phyloP scores from a whole-genome alignment of 2,797 vertebrate genomes.

The Lateolabrax maculatus region DNA sequence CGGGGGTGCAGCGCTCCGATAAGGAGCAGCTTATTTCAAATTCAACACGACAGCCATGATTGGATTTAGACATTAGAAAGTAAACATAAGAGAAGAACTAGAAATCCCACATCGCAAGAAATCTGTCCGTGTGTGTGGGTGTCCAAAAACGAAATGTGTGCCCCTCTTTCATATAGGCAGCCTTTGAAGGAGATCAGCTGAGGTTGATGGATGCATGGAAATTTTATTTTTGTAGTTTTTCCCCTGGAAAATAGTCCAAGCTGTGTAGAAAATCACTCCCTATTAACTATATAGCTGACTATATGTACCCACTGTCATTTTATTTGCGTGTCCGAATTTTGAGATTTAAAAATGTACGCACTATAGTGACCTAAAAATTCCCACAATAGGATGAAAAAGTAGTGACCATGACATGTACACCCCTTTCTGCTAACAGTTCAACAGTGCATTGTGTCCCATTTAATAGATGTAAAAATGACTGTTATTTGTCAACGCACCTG shows the following conservation, averaged over 20 bases:
- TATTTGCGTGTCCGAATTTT: neutral
- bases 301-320: conserved; percentile 2
- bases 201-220: conserved; percentile 43
- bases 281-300: neutral
- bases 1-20: conserved; percentile 44
- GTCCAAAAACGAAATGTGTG: conserved; percentile 37
- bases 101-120: conserved; percentile 40
- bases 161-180: conserved; percentile 30
- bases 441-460: neutral
- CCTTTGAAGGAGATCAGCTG: conserved; percentile 42
- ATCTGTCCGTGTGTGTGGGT: conserved; percentile 26
- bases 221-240: conserved; percentile 34
- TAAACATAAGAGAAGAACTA: conserved; percentile 47
- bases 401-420: neutral
- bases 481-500: neutral
- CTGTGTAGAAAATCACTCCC: conserved; percentile 6
- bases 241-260: conserved; percentile 11
- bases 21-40: conserved; percentile 62
- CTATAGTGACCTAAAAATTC: neutral
- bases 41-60: conserved; percentile 64
- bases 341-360: neutral
- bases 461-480: neutral
- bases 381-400: neutral
- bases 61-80: conserved; percentile 66
- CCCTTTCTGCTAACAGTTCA: neutral